phyloP scores from a whole-genome alignment of 2,113 vertebrate genomes.

The Zingel zingel region DNA sequence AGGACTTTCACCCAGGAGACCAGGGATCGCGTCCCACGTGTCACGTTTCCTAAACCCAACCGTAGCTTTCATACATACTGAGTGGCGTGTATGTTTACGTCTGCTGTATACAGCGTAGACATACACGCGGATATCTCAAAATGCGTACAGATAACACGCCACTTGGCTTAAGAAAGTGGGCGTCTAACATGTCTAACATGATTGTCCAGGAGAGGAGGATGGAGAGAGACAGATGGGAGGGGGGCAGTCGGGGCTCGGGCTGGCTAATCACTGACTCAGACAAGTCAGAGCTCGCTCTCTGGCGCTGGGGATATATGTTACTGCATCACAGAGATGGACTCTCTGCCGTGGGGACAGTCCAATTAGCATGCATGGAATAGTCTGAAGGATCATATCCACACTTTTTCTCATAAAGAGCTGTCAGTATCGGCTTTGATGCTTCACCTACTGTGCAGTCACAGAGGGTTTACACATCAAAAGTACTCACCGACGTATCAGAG shows the following conservation, averaged over 20 bases:
- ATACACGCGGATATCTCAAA: no score
- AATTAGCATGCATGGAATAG: conserved; percentile 58
- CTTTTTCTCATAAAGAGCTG: conserved; percentile 37
- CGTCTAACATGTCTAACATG: conserved; percentile 20
- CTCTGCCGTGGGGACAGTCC: conserved; percentile 40
- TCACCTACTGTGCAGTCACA: conserved; percentile 22
- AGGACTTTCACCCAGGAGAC: no score
- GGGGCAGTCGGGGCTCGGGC: conserved; percentile 9
- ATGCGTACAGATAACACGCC: no score
- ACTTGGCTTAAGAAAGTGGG: no score
- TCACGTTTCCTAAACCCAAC: no score
- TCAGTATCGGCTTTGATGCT: conserved; percentile 20
- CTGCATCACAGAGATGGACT: conserved; percentile 41
- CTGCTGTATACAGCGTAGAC: no score
- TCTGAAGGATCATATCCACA: conserved; percentile 12
- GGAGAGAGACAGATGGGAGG: conserved; percentile 47
- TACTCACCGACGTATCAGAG: neutral
- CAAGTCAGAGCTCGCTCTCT: conserved; percentile 11
- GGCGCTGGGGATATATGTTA: conserved; percentile 23
- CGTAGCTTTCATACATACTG: no score
- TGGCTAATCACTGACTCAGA: conserved; percentile 47
- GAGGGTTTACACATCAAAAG: conserved; percentile 13
- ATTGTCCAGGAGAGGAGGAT: conserved; percentile 35
- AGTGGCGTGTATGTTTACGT: no score
- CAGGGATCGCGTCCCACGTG: no score